These are phyloP conservation scores for Rhodeus uyekii DNA, from an alignment of 2,797 vertebrate species.

Conservation along the genomic window DNA sequence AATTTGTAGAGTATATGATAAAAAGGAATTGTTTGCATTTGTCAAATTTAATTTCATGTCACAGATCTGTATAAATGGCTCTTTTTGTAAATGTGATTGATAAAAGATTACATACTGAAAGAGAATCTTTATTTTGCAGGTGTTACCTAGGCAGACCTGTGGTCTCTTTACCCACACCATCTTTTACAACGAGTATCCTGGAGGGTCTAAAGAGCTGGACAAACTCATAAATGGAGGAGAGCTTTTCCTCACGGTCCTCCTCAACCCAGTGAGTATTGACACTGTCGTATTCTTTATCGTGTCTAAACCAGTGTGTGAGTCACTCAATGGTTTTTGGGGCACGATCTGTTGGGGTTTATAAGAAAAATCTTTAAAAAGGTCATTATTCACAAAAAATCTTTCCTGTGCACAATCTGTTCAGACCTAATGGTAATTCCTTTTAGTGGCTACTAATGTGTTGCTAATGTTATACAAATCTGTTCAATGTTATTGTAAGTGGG, in stretches of 20 bases:
- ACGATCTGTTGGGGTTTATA: background rate
- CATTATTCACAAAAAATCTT: background rate
- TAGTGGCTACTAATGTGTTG: no score
- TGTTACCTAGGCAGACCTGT: slow-evolving; percentile 87
- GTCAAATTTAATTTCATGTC: background rate
- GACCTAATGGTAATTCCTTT: no score
- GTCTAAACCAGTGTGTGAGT: background rate
- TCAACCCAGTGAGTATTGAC: slow-evolving; percentile 81
- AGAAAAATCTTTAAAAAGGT: background rate
- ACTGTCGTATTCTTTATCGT: background rate
- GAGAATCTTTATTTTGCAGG: slow-evolving; percentile 65
- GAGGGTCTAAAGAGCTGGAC: slow-evolving; percentile 85
- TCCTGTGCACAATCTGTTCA: background rate
- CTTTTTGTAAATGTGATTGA: background rate
- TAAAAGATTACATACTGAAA: background rate
- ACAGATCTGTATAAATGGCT: background rate
- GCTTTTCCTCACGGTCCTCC: slow-evolving; percentile 87
- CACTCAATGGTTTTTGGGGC: background rate
- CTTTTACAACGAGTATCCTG: slow-evolving; percentile 87
- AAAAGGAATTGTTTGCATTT: background rate
- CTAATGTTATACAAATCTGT: no score
- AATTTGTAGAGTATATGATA: background rate
- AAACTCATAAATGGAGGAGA: slow-evolving; percentile 89
- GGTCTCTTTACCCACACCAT: slow-evolving; percentile 90
- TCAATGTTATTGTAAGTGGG: no score